Evolutionary conservation across 2,797 vertebrate genomes (phyloP).

Genomic region (Hozukius guyotensis): DNA sequence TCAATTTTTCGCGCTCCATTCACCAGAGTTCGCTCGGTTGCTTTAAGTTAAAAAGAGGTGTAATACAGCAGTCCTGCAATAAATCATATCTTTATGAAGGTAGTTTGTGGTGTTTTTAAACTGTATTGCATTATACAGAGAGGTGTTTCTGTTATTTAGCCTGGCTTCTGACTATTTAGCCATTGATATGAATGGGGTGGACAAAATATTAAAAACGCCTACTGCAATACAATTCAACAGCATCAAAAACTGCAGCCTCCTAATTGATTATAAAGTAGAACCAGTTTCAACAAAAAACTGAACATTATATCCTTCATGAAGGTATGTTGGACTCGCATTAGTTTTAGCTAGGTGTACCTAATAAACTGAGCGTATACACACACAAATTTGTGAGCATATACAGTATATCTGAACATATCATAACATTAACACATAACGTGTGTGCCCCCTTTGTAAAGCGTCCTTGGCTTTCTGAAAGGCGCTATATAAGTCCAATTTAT

Average conservation of each 20-base stretch:
- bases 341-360: background rate
- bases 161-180: no score
- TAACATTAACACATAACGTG: background rate
- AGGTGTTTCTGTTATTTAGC: background rate
- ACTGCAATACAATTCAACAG: background rate
- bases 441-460: no score
- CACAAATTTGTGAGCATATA: background rate
- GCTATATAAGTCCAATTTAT: no score
- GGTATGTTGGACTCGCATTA: background rate
- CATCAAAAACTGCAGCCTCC: background rate
- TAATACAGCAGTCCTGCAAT: background rate
- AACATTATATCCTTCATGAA: background rate
- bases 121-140: background rate
- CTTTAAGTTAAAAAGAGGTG: no score
- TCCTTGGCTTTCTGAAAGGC: no score
- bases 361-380: background rate
- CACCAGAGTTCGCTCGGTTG: accelerated
- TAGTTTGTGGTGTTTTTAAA: background rate
- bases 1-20: no score
- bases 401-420: background rate
- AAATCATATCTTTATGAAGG: no score
- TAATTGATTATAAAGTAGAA: background rate
- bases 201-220: background rate
- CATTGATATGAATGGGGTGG: background rate
- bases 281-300: background rate